These are phyloP conservation scores for Zaprionus africanus DNA, from an alignment of 1,140 invertebrate species.

Conservation along the genomic window DNA sequence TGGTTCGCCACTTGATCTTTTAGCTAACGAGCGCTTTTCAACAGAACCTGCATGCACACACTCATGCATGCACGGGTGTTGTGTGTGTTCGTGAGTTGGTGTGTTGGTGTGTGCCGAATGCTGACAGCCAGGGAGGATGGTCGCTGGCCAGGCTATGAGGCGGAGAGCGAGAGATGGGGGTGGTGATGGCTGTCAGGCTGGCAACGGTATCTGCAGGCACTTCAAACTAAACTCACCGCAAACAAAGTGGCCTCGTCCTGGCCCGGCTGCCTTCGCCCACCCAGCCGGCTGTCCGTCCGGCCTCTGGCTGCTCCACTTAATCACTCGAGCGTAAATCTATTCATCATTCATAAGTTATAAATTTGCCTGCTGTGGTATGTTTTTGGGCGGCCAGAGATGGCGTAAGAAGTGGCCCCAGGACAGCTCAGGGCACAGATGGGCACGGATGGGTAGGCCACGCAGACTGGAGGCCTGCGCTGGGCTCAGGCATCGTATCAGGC, in stretches of 20 bases:
- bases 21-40: conserved; percentile 81
- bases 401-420: conserved; percentile 48
- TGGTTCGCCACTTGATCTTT: conserved; percentile 75
- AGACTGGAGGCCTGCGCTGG: too few species aligned
- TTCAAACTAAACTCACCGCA: conserved; percentile 83
- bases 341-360: conserved; percentile 83
- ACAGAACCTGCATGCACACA: conserved; percentile 45
- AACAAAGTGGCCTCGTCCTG: conserved; percentile 79
- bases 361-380: conserved; percentile 72
- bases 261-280: conserved; percentile 19
- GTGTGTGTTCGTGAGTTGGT: background rate
- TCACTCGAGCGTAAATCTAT: conserved; percentile 83
- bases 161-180: conserved; percentile 2
- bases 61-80: background rate
- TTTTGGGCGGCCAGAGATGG: conserved; percentile 54
- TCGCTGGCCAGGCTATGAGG: background rate
- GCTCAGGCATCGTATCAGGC: background rate
- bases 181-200: conserved; percentile 42
- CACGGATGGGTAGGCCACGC: background rate
- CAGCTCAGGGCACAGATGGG: background rate
- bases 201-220: conserved; percentile 75
- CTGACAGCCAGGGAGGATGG: conserved; percentile 46
- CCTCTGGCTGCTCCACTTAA: conserved; percentile 72
- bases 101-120: conserved; percentile 31
- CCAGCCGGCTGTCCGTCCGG: background rate